phyloP scores from a whole-genome alignment of 2,888 invertebrate species.

The Aphelenchoides bicaudatus region DNA sequence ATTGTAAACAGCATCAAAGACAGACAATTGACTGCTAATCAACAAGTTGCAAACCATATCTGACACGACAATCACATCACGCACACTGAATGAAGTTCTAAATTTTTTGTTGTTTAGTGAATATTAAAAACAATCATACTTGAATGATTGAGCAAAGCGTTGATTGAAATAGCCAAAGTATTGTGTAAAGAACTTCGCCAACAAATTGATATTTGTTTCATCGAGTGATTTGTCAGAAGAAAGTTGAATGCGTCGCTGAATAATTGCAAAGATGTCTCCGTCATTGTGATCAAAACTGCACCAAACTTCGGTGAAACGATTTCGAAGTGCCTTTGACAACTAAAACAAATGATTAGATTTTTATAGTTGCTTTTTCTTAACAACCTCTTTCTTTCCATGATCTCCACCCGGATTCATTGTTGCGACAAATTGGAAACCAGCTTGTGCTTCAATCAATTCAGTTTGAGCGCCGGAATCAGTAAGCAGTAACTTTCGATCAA shows the following conservation, averaged over 20 bases:
- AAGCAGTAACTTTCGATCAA: constrained; percentile 81
- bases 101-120: constrained; percentile 16
- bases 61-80: constrained; percentile 72
- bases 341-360: constrained; percentile 50
- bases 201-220: constrained; percentile 8
- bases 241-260: constrained; percentile 69
- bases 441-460: constrained; percentile 66
- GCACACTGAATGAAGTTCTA: constrained; percentile 46
- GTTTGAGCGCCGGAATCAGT: constrained; percentile 76
- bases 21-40: not conserved
- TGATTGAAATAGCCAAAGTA: constrained; percentile 42
- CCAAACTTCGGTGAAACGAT: constrained; percentile 98
- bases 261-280: constrained; percentile 75
- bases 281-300: constrained; percentile 73
- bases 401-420: constrained; percentile 99
- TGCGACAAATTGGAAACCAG: constrained; percentile 82
- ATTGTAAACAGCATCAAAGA: constrained; percentile 20
- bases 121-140: constrained; percentile 28
- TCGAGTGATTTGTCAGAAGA: constrained; percentile 24
- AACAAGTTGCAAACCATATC: constrained; percentile 36
- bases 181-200: constrained; percentile 34
- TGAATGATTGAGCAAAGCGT: constrained; percentile 40
- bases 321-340: constrained; percentile 89
- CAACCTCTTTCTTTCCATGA: constrained; percentile 91
- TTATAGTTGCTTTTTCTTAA: not conserved